phyloP scores from a whole-genome alignment of 2,797 vertebrate species.

The Bufotes viridis region DNA sequence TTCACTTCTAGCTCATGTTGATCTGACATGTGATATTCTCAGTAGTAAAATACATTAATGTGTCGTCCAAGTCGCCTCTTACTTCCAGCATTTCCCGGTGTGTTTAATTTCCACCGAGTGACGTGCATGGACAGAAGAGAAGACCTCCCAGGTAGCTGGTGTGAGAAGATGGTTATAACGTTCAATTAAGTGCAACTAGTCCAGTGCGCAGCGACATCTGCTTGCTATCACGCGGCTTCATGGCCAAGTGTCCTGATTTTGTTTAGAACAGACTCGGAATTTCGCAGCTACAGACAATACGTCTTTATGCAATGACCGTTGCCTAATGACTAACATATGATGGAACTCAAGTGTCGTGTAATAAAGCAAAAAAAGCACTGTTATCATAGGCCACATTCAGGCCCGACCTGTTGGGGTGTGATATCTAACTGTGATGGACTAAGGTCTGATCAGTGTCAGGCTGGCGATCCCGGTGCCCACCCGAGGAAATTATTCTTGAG shows the following conservation, averaged over 20 bases:
- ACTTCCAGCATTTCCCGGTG: background rate
- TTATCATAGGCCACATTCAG: background rate
- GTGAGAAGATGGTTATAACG: background rate
- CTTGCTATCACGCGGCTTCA: constrained; percentile 29
- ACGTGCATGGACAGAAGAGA: background rate
- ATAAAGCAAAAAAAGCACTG: background rate
- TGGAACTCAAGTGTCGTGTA: background rate
- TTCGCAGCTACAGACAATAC: constrained; percentile 51
- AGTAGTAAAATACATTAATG: background rate
- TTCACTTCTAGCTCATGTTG: background rate
- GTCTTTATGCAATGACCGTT: constrained; percentile 27
- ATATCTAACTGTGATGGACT: background rate
- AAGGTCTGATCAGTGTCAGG: background rate
- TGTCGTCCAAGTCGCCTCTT: background rate
- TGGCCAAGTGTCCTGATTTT: constrained; percentile 46
- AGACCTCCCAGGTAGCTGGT: constrained; percentile 41
- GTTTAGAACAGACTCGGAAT: constrained; percentile 49
- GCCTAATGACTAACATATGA: constrained; percentile 55
- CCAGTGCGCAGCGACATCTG: constrained; percentile 42
- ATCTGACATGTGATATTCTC: constrained; percentile 25
- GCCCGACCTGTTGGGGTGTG: background rate
- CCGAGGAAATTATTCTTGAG: too few relatives aligned
- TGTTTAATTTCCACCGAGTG: background rate
- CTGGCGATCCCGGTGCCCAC: too few relatives aligned
- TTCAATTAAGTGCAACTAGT: background rate